Percentiles rank a stretch among this genome's conserved stretches.
These are phyloP conservation scores for Antheraea assamensis DNA, from an alignment of 2,888 invertebrate species.

Conservation along the genomic window DNA sequence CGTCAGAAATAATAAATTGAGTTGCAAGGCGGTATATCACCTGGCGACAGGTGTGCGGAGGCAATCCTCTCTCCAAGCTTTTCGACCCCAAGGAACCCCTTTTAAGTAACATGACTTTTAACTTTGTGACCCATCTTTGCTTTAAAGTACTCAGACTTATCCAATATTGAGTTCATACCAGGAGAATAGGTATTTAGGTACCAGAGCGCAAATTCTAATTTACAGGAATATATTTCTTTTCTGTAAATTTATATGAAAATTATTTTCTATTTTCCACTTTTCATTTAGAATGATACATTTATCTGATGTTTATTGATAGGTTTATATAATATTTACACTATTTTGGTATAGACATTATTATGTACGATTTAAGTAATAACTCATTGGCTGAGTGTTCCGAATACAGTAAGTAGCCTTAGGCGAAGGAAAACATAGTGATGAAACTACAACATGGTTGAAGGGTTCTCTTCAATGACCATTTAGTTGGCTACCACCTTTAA, in stretches of 20 bases:
- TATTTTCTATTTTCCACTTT: background rate
- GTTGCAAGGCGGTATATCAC: constrained; percentile 54
- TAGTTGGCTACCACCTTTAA: too few species aligned
- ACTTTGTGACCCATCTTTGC: constrained; percentile 79
- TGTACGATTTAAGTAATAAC: too few species aligned
- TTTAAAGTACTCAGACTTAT: constrained; percentile 73
- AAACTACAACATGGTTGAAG: too few species aligned
- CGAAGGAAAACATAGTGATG: too few species aligned
- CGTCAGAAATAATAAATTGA: constrained; percentile 48
- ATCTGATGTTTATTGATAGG: too few species aligned
- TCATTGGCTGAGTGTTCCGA: too few species aligned
- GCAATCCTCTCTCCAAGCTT: constrained; percentile 72
- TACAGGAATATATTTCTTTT: background rate
- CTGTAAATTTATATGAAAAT: background rate
- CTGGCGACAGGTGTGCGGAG: constrained; percentile 69
- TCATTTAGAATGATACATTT: too few species aligned
- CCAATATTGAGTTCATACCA: constrained; percentile 57
- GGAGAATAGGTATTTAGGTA: constrained; percentile 15
- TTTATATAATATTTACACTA: too few species aligned
- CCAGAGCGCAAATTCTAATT: constrained; percentile 19
- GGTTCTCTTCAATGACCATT: too few species aligned
- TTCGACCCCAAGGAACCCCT: constrained; percentile 74
- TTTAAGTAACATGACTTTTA: constrained; percentile 82
- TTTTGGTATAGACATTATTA: too few species aligned
- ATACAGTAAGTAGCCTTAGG: too few species aligned